A percentile compares a stretch with the other conserved stretches of the same genome.
Evolutionary conservation across 2,888 invertebrate species (phyloP).

Genomic region (Lagria hirta): DNA sequence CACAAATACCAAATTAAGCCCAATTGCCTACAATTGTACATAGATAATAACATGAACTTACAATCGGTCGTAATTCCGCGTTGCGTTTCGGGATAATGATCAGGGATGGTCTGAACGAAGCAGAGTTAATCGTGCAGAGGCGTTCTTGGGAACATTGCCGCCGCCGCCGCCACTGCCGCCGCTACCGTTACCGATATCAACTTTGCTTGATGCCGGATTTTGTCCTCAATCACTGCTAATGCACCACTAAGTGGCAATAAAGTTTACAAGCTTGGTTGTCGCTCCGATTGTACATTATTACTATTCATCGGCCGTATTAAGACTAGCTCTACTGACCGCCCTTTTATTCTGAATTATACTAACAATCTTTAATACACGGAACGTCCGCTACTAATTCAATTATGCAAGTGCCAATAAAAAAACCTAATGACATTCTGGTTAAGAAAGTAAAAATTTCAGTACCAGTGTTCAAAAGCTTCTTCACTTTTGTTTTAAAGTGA

Average conservation of each 20-base stretch:
- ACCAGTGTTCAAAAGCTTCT: no score
- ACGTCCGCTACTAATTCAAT: no score
- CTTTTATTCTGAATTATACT: slow-evolving; percentile 50
- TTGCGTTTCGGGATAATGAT: background rate
- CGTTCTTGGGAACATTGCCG: slow-evolving; percentile 12
- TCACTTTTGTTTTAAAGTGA: no score
- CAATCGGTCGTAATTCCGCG: no score
- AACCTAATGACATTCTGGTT: no score
- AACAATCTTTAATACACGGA: slow-evolving; percentile 47
- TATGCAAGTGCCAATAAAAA: no score
- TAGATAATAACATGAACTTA: slow-evolving; percentile 1
- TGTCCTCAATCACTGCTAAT: slow-evolving; percentile 50
- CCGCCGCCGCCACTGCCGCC: slow-evolving; percentile 4
- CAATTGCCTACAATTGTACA: no score
- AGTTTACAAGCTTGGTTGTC: slow-evolving; percentile 44
- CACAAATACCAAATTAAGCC: no score
- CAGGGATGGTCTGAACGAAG: slow-evolving; percentile 1
- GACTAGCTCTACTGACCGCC: slow-evolving; percentile 41
- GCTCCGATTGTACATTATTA: slow-evolving; percentile 42
- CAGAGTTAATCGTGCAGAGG: slow-evolving; percentile 13
- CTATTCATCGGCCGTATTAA: slow-evolving; percentile 49
- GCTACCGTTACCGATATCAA: slow-evolving; percentile 14
- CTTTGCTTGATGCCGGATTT: slow-evolving; percentile 22
- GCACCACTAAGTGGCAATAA: slow-evolving; percentile 52
- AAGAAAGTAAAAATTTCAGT: no score